Conservation (phyloP, 2,113 vertebrate species). For the human region GRCh38 chr2:183908501-183909000, state of each 20-base stretch:
- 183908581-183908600: background rate
- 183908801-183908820: background rate
- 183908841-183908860: background rate
- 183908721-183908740: background rate
- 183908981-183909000: background rate
- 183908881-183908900: background rate
- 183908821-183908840: background rate
- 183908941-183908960: background rate
- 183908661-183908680: background rate
- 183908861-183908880: background rate
- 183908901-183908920: background rate
- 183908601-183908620: background rate
- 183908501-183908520: too few species aligned
- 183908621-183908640: background rate
- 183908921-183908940: background rate
- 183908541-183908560: background rate
- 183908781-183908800: background rate
- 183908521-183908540: background rate
- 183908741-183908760: background rate
- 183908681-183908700: background rate
- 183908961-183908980: background rate
- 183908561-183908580: background rate
- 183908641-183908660: background rate
- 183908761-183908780: background rate
- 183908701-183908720: background rate